Evolutionary conservation across 2,797 vertebrate species (phyloP).

Genomic region (Sebastes paucispinis): DNA sequence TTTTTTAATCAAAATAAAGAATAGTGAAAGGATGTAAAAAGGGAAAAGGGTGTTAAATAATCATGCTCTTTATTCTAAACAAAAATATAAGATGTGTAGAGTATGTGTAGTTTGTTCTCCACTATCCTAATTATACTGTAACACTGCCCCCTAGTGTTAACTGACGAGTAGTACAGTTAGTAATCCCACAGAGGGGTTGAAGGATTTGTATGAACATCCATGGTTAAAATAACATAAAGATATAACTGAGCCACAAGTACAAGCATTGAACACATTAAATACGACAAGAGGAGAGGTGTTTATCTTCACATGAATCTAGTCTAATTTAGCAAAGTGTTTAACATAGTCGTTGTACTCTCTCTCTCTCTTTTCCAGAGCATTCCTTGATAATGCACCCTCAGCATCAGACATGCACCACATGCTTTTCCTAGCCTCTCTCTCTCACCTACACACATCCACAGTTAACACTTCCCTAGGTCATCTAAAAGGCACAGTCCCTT

Average conservation of each 20-base stretch:
- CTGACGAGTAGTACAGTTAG: neutral
- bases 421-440: neutral
- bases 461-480: conserved; percentile 24
- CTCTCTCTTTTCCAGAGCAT: neutral
- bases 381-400: conserved; percentile 13
- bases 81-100: neutral
- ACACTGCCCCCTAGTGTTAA: conserved; percentile 47
- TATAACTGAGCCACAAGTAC: neutral
- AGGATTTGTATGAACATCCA: neutral
- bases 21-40: neutral
- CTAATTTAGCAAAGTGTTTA: neutral
- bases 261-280: neutral
- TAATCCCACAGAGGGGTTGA: neutral
- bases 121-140: neutral
- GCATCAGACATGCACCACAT: conserved; percentile 12
- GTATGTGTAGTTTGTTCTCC: neutral
- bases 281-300: neutral
- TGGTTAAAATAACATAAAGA: neutral
- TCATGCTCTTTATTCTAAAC: neutral
- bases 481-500: conserved; percentile 14
- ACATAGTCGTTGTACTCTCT: neutral
- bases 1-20: neutral
- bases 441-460: neutral
- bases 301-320: neutral
- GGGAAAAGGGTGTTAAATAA: neutral